Base-by-base conservation (phyloP, 2,113 vertebrate species). In the Heterotis niloticus region DNA sequence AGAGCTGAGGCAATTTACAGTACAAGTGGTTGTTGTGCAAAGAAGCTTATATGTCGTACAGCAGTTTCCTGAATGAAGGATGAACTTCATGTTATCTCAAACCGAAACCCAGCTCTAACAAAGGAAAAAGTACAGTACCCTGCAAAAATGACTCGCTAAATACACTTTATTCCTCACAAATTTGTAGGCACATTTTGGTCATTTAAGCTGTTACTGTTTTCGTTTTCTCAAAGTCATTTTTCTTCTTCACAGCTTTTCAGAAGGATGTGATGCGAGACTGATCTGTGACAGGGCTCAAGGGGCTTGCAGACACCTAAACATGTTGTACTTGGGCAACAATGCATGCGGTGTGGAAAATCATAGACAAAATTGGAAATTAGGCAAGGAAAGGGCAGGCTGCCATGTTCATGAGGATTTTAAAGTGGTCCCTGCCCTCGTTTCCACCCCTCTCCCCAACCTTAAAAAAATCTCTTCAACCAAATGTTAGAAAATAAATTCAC, bases 31-130 rank as follows among this genome's bases (percentile, higher is more conserved):
- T 2, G 34, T 78, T 80, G 82, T 84, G 85, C 66, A 82, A 82
- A 87, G 79, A 88, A 90, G 86, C 89, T 28, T 28, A 84, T 82
- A 84, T 88, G 62, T 78, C n/a, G n/a, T 87, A 89, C 87, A 87
- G 86, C 88, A 80, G 82, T 56, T 54, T 66, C 80, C 83, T 82
- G 68, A 80, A 84, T 81, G 83, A 86, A 84, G 82, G 34, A 78
- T 75, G 79, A 72, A 83, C 64, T 82, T 67, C 79, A 80, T 44
- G 34, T 77, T 68, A 75, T 5, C 26, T 20, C 26, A 24, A 73
- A 20, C 65, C 5, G 73, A 67, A 23, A 54, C 44, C 60, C 24
- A 20, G 20, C 2, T 20, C 3, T 62, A 18, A 51, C 56, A n/a
- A 60, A 64, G 59, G 60, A 60, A 73, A 54, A 51, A 75, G 52